Evolutionary conservation across 2,888 invertebrate genomes (phyloP).

Genomic region (Matsumyia berberina): DNA sequence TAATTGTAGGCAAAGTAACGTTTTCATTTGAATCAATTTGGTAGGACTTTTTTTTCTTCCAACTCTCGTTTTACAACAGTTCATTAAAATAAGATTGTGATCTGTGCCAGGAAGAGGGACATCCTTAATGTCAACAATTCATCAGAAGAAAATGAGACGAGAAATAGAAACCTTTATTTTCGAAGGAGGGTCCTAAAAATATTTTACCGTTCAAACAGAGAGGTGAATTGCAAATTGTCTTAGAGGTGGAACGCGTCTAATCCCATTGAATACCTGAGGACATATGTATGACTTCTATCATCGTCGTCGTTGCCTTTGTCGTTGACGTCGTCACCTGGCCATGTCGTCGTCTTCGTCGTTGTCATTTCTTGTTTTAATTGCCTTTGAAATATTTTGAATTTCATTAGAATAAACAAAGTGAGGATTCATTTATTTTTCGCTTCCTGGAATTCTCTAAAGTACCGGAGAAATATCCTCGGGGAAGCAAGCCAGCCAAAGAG

Average conservation of each 20-base stretch:
- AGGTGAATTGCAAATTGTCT: constrained; percentile 36
- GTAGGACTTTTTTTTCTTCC: constrained; percentile 9
- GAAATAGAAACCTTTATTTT: not conserved
- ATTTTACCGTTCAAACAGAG: not conserved
- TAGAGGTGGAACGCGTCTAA: constrained; percentile 11
- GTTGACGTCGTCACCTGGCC: not conserved
- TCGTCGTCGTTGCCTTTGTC: not conserved
- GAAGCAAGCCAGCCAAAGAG: not conserved
- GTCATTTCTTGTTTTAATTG: constrained; percentile 36
- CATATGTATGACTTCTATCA: constrained; percentile 1
- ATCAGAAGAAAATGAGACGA: constrained; percentile 7
- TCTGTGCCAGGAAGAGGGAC: not conserved
- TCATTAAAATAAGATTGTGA: constrained; percentile 10
- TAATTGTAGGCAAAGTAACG: not conserved
- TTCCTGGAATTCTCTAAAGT: not conserved
- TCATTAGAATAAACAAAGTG: constrained; percentile 13
- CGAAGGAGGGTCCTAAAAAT: not conserved
- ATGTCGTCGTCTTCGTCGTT: not conserved
- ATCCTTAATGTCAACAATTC: constrained; percentile 26
- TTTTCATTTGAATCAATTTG: constrained; percentile 23
- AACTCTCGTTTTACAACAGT: constrained; percentile 1
- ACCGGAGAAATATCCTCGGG: not conserved
- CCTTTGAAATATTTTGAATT: constrained; percentile 47
- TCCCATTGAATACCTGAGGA: constrained; percentile 25
- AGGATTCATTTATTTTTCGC: constrained; percentile 1